Base-by-base conservation (phyloP, 2,113 vertebrate genomes). In the Rostratula benghalensis region DNA sequence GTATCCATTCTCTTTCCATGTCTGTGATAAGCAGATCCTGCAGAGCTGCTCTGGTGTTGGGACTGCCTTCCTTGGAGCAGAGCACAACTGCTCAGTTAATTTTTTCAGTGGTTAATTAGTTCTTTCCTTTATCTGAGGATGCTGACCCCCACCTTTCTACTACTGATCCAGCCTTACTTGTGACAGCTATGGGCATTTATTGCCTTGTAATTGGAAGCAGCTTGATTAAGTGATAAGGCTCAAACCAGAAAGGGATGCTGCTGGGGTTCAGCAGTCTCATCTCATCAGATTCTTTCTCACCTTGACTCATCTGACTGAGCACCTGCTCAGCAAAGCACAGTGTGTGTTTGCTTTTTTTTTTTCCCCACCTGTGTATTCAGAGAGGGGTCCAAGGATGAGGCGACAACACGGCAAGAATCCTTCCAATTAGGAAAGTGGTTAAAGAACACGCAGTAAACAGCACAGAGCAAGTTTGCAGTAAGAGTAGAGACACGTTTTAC, bases 321-420 rank as follows among this genome's bases (percentile, higher is more conserved):
- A 98, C 48, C 89, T 97, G 94, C 98, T 98, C 77, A 97, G 96
- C 24, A 98, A 96, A 28, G 92, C 77, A 17, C 95, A 88, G 17
- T 90, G 77, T 23, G 78, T 69, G 13, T 98, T 98, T 73, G 97
- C 85, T 17, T 97, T 97, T 91, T 98, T 97, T 43, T 43, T n/a
- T n/a, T n/a, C n/a, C n/a, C 98, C 98, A 87, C 54, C 8, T 98
- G 93, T 31, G 97, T 97, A 69, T 98, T 94, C 56, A 98, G 68
- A 80, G 98, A 98, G 45, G 98, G 95, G 53, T 98, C 98, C 59
- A 78, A 92, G 53, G 98, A 98, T 16, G 98, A 98, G 24, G 98
- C 98, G 86, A 98, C 95, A 70, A 98, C 98, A 14, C 78, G 82
- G 63, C 98, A 98, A 41, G 96, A 96, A 67, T 98, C 98, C 98